phyloP scores from a whole-genome alignment of 2,888 invertebrate genomes.

The Scaptodrosophila latifasciaeformis region DNA sequence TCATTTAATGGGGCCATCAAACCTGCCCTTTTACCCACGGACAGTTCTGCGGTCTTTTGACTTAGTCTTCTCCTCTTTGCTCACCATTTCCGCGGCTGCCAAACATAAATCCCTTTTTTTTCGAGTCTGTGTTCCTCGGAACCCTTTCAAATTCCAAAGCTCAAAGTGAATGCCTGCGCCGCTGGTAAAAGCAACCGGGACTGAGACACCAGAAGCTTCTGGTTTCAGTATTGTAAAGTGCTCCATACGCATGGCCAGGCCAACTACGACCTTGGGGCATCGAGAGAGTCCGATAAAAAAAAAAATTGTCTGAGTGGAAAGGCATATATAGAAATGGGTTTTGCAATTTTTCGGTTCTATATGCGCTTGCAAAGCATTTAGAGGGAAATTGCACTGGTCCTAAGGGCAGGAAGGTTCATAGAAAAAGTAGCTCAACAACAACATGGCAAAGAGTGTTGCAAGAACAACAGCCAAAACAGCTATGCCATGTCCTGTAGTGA shows the following conservation, averaged over 20 bases:
- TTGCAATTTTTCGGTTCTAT: too few species aligned
- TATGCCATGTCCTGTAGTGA: too few species aligned
- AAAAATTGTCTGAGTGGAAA: conserved; percentile 8
- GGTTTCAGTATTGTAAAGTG: too few species aligned
- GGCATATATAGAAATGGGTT: not conserved
- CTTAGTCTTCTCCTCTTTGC: conserved; percentile 10
- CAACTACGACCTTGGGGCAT: conserved; percentile 46
- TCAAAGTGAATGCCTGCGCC: conserved; percentile 57
- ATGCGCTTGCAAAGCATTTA: conserved; percentile 37
- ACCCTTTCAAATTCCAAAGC: conserved; percentile 63
- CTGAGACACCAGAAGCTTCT: not conserved
- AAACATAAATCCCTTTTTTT: conserved; percentile 43
- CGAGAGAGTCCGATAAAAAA: too few species aligned
- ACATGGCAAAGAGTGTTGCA: conserved; percentile 7
- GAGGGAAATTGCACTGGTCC: conserved; percentile 46
- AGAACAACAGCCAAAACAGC: conserved; percentile 6
- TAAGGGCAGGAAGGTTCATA: conserved; percentile 57
- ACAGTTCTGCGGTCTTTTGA: conserved; percentile 28
- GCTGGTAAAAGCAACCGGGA: not conserved
- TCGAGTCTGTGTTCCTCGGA: conserved; percentile 8
- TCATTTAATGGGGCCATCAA: too few species aligned
- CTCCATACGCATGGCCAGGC: conserved; percentile 1
- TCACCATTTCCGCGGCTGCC: conserved; percentile 12
- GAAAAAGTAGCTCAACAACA: conserved; percentile 24
- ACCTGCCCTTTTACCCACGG: conserved; percentile 1